phyloP scores from a whole-genome alignment of 2,888 invertebrate species.

The Ariolimax columbianus region DNA sequence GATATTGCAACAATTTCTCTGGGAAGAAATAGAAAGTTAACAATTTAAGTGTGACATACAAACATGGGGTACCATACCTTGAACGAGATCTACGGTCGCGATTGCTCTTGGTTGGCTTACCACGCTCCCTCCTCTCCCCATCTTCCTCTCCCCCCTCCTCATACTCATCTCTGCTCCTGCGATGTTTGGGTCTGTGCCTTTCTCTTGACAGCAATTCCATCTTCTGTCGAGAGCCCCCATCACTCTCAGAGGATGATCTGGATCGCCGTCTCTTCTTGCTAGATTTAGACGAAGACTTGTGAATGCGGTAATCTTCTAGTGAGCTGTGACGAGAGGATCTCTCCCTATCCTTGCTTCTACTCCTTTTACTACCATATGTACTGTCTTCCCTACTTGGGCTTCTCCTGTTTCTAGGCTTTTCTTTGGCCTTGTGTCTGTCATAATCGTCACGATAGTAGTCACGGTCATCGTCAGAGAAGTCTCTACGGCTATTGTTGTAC shows the following conservation, averaged over 20 bases:
- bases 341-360: conserved; percentile 56
- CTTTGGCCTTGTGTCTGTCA: conserved; percentile 38
- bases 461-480: conserved; percentile 33
- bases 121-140: conserved; percentile 67
- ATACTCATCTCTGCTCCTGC: conserved; percentile 48
- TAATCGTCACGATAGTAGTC: conserved; percentile 24
- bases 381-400: conserved; percentile 54
- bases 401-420: conserved; percentile 47
- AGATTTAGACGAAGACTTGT: conserved; percentile 51
- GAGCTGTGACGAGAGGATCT: conserved; percentile 43
- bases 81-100: conserved; percentile 75
- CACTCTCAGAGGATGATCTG: conserved; percentile 67
- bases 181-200: conserved; percentile 47
- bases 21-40: too few relatives aligned
- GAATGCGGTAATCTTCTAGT: conserved; percentile 21
- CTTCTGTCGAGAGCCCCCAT: conserved; percentile 55
- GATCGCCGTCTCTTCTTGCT: conserved; percentile 63
- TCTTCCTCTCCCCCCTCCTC: conserved; percentile 45
- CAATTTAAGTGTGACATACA: not conserved
- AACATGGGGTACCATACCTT: conserved; percentile 69
- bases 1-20: too few relatives aligned
- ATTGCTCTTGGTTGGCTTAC: conserved; percentile 78
- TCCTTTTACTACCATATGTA: conserved; percentile 54
- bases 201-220: conserved; percentile 53
- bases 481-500: conserved; percentile 23